Base-by-base conservation (phyloP, 2,113 vertebrate species). In the Brachyhypopomus occidentalis region DNA sequence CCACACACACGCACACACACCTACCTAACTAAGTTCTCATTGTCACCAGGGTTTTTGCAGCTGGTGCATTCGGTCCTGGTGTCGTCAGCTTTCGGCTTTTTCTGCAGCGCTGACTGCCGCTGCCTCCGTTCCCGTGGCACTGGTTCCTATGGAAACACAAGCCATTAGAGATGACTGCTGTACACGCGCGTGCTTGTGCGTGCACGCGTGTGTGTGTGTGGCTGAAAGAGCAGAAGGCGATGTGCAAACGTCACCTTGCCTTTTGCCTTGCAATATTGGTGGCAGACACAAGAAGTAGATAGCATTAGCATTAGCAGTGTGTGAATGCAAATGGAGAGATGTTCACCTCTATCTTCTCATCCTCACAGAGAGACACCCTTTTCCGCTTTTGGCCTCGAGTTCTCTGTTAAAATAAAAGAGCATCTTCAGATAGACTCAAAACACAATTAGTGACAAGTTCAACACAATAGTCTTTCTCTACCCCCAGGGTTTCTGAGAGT, bases 21-120 rank as follows among this genome's bases (percentile, higher is more conserved):
- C 86, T 94, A 98, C 97, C 97, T 98, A 89, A 99, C 97, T 56
- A 99, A 94, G 92, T 98, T 99, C 88, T 99, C 97, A 84, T 98
- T 98, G 92, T 98, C 97, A 20, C 97, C 97, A 3, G 95, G 96
- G 56, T 96, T 96, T 89, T 96, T 97, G 92, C 97, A 98, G 67
- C 95, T 95, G 72, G 94, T 93, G 88, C 97, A 98, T 83, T 98
- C 97, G 5, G 97, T 99, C 84, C 97, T 93, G 7, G 93, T 93
- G 89, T 98, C 97, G 70, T 99, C 97, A 0, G 96, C 93, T 87
- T 98, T 99, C 69, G 96, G 96, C 87, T 96, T 99, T 91, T 98
- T 98, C 84, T 95, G 96, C 84, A 97, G 83, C 36, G 95, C 92
- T 75, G 96, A 93, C 73, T 98, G 97, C 0, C 97, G 93, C 16